These are phyloP conservation scores for Dipodomys merriami DNA, from an alignment of 2,113 vertebrate genomes.

Conservation along the genomic window DNA sequence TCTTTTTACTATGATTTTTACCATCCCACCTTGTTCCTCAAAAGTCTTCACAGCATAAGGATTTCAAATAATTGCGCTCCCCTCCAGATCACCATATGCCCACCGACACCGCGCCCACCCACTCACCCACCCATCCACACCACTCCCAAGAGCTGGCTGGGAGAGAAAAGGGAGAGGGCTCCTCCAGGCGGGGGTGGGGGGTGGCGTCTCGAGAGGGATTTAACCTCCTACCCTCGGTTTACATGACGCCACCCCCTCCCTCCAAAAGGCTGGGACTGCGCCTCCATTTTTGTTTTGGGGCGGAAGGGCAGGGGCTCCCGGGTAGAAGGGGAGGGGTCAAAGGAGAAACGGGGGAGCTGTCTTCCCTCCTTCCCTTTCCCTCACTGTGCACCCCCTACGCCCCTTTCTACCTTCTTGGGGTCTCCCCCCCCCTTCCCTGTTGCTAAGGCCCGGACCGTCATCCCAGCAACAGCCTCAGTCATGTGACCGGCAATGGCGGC, in stretches of 20 bases:
- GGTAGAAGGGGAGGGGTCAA: constrained; percentile 21
- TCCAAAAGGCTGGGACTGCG: constrained; percentile 8
- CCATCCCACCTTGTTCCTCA: constrained; percentile 41
- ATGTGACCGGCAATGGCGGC: constrained; percentile 82
- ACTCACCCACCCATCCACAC: not conserved
- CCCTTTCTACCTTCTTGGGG: constrained; percentile 54
- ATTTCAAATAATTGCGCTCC: not conserved
- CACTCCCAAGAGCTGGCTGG: constrained; percentile 1
- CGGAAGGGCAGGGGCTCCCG: constrained; percentile 53
- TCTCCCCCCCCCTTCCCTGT: constrained; percentile 72
- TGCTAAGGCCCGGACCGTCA: constrained; percentile 85
- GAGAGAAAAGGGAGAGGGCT: not conserved
- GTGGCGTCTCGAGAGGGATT: constrained; percentile 25
- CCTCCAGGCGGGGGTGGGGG: not conserved
- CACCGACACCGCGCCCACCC: not conserved
- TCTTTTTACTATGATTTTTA: constrained; percentile 3
- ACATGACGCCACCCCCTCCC: constrained; percentile 52
- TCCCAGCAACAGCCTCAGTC: constrained; percentile 84
- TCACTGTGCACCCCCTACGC: constrained; percentile 15
- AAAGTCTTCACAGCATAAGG: not conserved
- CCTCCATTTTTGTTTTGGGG: constrained; percentile 74
- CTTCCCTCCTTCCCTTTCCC: not conserved
- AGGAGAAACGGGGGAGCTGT: constrained; percentile 21
- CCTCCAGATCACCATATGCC: not conserved
- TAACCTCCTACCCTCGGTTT: constrained; percentile 57